Base-by-base conservation (phyloP, 2,113 vertebrate genomes). In the Pluvialis apricaria region DNA sequence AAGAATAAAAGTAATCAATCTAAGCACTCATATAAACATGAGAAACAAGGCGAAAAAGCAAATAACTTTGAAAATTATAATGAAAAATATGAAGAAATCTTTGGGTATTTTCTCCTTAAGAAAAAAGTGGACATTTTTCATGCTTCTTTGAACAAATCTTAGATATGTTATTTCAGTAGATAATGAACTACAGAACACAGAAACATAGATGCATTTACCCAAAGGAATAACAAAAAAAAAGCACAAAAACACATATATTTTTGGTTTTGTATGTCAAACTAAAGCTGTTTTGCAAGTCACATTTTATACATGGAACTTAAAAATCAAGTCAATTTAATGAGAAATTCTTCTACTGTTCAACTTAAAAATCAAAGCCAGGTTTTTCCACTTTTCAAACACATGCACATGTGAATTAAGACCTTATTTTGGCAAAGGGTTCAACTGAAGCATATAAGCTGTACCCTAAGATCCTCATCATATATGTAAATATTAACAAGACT, bases 1-100 rank as follows among this genome's bases (percentile, higher is more conserved):
- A 94, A 85, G 83, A 91, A 84, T 69, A 88, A 94, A 96, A 84
- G 42, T 75, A 86, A 57, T 75, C 54, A 85, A 93, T 86, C 71
- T 88, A 93, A 90, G 68, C 47, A 76, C 16, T 96, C 73, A 64
- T 49, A 55, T 42, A 62, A 95, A 68, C 65, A 93, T 18, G 52
- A 52, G 24, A 75, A 95, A 60, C 38, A 91, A 94, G 19, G 32
- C 26, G 42, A 79, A 28, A 92, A 94, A 73, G 24, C 77, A 96
- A 96, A 70, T 85, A 95, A 88, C n/a, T 72, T 51, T 26, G 4
- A 96, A 96, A 96, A 84, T 40, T 71, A 90, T 38, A 7, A 85
- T 65, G 62, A 65, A 94, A 83, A 70, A 88, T 66, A 95, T 32
- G 20, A 88, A 20, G 32, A 77, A 72, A 65, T 65, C 11, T 58